Evolutionary conservation across 2,113 vertebrate genomes (phyloP), one percentile per base, ranked within the genome.

Genomic region (Nymphicus hollandicus): DNA sequence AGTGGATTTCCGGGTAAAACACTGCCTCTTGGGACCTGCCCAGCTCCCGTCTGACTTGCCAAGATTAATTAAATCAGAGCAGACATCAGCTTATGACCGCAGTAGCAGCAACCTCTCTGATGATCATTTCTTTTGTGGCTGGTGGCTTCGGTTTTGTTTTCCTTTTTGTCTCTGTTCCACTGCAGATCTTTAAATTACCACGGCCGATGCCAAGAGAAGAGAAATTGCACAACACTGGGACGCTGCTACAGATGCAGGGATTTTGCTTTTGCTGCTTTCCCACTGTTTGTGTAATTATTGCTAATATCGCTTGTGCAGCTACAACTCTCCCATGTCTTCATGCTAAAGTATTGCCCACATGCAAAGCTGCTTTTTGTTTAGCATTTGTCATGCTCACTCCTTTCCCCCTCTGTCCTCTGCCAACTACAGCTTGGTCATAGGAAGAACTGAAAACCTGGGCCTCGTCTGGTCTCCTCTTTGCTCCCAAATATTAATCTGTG

Each of bases 1-100:
- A 98, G 97, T 98, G 97, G 97, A 98, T 98, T 98, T 98, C 98
- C 87, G 95, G 98, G 97, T 97, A 98, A 98, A 98, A 97, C 86
- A 97, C 94, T 96, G 95, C 95, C 98, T 98, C 97, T 97, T 97
- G 98, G 98, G 98, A 98, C 96, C 90, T 97, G 97, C 97, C 97
- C 97, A 97, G 97, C 94, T 98, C 96, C 96, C 3, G 5, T 96
- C 94, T 97, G 95, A 96, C 97, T 98, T 98, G 98, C 98, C 98
- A 98, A 95, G 97, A 98, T 97, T 98, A 98, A 98, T 98, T 98
- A 98, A 98, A 97, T 96, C 95, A 96, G 96, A 98, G 95, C 95
- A 97, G 96, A 94, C 96, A 97, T 97, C 96, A 97, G 95, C 64
- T 95, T 97, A 97, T 94, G 97, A 96, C 97, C 94, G 91, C 87